These are phyloP conservation scores for Ceyx margarethae DNA, from an alignment of 2,113 vertebrate genomes.

Conservation along the genomic window DNA sequence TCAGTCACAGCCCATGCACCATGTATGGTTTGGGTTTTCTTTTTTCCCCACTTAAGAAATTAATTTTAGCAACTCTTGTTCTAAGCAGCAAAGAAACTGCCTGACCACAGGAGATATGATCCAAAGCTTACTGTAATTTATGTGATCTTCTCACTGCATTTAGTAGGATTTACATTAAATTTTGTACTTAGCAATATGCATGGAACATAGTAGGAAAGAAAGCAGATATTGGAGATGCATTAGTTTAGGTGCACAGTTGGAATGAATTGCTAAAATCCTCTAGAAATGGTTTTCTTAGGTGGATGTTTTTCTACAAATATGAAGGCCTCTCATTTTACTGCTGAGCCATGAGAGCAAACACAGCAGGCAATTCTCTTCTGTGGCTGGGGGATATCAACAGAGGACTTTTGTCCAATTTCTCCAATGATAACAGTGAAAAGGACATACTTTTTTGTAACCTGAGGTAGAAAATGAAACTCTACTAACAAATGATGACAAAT, in stretches of 20 bases:
- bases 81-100: background rate
- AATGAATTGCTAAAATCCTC: background rate
- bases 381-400: background rate
- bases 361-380: background rate
- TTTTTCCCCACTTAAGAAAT: background rate
- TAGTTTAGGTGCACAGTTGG: background rate
- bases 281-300: background rate
- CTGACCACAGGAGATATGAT: background rate
- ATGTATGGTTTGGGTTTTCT: background rate
- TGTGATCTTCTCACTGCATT: background rate
- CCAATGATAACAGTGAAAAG: background rate
- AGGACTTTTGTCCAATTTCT: background rate
- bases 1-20: background rate
- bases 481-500: background rate
- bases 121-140: background rate
- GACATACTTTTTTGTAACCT: background rate
- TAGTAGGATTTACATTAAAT: conserved; percentile 27
- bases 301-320: background rate
- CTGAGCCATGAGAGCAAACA: background rate
- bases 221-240: background rate
- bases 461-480: background rate
- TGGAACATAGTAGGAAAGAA: background rate
- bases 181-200: background rate
- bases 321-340: background rate
- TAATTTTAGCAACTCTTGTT: background rate